Conservation (phyloP, 2,888 invertebrate species). For the Drosophila emarginata region DNA sequence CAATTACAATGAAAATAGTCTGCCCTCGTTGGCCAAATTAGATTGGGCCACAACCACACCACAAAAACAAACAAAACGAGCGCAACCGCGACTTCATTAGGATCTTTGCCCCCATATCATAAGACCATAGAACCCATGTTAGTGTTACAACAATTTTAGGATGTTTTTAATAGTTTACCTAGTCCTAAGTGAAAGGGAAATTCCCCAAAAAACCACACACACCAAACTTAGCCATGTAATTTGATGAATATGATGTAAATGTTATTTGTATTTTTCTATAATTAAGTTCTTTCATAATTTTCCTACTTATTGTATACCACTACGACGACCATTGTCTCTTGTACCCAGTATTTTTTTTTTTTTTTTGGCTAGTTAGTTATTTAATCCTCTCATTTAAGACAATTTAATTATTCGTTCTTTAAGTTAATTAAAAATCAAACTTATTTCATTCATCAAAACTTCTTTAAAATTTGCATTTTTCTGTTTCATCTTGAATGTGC, state of each 20-base stretch:
- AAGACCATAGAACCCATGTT: constrained; percentile 35
- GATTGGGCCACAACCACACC: constrained; percentile 61
- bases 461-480: neutral
- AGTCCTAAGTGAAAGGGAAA: constrained; percentile 9
- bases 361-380: constrained; percentile 23
- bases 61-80: constrained; percentile 56
- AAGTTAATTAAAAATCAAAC: constrained; percentile 39
- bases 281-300: constrained; percentile 22
- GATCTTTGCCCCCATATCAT: constrained; percentile 24
- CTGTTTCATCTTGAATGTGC: constrained; percentile 5
- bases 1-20: constrained; percentile 32
- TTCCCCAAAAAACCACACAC: constrained; percentile 21
- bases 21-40: constrained; percentile 60
- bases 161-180: constrained; percentile 36
- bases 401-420: constrained; percentile 27
- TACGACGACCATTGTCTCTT: constrained; percentile 22
- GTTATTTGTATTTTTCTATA: constrained; percentile 48
- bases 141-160: constrained; percentile 34
- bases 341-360: constrained; percentile 40
- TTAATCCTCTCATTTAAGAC: constrained; percentile 13
- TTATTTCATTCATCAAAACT: constrained; percentile 12
- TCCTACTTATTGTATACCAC: neutral
- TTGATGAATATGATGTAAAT: constrained; percentile 38
- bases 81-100: constrained; percentile 66
- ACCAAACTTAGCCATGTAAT: constrained; percentile 34